Evolutionary conservation across 92 coral and sea anemone species (phyloP).

Genomic region (Bergia sp.): DNA sequence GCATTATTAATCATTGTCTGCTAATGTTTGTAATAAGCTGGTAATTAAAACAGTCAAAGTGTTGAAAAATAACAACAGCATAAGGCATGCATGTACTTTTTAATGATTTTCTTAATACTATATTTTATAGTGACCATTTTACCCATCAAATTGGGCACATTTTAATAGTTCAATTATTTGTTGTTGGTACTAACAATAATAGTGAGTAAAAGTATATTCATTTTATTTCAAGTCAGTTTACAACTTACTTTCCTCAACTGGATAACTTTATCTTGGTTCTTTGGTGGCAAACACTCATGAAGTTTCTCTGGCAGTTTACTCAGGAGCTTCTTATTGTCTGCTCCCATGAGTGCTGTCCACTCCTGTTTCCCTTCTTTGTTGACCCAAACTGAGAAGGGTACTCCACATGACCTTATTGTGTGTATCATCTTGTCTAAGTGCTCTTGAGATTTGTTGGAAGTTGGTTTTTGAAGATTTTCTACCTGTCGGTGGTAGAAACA

Average conservation of each 20-base stretch:
- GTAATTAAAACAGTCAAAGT: too few relatives aligned
- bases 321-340: constrained; percentile 7
- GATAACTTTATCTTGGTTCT: constrained; percentile 6
- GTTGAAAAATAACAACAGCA: too few relatives aligned
- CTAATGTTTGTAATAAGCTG: too few relatives aligned
- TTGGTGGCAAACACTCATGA: neutral
- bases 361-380: constrained; percentile 30
- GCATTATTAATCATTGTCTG: too few relatives aligned
- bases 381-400: neutral
- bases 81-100: too few relatives aligned
- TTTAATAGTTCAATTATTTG: too few relatives aligned
- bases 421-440: neutral
- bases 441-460: neutral
- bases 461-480: constrained; percentile 1
- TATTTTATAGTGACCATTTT: too few relatives aligned
- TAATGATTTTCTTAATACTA: too few relatives aligned
- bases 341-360: constrained; percentile 21
- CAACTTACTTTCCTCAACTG: constrained; percentile 7
- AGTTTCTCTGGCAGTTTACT: constrained; percentile 16
- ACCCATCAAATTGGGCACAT: too few relatives aligned
- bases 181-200: too few relatives aligned
- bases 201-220: too few relatives aligned
- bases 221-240: neutral
- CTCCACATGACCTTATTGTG: neutral
- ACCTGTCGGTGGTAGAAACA: neutral